Base-by-base conservation (phyloP, 2,797 vertebrate species). In the Lates japonicus region DNA sequence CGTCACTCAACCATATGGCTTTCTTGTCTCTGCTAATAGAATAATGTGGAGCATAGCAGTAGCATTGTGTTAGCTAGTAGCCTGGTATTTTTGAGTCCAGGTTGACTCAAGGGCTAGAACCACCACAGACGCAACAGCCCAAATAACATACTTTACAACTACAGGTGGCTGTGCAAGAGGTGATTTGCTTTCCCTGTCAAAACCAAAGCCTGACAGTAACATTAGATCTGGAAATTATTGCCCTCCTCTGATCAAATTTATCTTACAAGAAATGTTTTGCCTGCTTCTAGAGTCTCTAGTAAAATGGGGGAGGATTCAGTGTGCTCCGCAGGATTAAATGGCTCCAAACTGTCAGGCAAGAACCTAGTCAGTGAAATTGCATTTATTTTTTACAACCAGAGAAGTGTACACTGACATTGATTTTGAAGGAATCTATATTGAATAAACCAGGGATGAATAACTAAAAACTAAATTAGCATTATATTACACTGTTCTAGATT, bases 131-230 rank as follows among this genome's bases (percentile, higher is more conserved):
- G 39, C 10, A 54, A 66, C 12, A 55, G 22, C 25, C 44, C 22
- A 12, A 17, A 29, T 67, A 46, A 61, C 11, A 77, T 29, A 22
- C 6, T 71, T 10, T 55, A n/a, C 55, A 76, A 37, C 13, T 25
- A 48, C 16, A 48, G 16, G 17, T 48, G 46, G 57, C 37, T 70
- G 9, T 42, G 48, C 33, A 78, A 62, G 61, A 48, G n/a, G 35
- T 46, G 13, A 13, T 42, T 42, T 12, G 41, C 11, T 42, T 42
- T 42, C 12, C 11, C 11, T 42, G 41, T 42, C 41, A 42, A 42
- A 42, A 13, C 41, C 12, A 42, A 13, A 42, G 41, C 41, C 11
- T 42, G 41, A 42, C 41, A 42, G 14, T 44, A 44, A 44, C 41
- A 19, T 19, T 48, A 16, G 44, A 46, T 46, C 5, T 46, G 5